A percentile compares a stretch with the other conserved stretches of the same genome.
phyloP scores from a whole-genome alignment of 2,113 vertebrate genomes.

The Drymodes brunneopygia region DNA sequence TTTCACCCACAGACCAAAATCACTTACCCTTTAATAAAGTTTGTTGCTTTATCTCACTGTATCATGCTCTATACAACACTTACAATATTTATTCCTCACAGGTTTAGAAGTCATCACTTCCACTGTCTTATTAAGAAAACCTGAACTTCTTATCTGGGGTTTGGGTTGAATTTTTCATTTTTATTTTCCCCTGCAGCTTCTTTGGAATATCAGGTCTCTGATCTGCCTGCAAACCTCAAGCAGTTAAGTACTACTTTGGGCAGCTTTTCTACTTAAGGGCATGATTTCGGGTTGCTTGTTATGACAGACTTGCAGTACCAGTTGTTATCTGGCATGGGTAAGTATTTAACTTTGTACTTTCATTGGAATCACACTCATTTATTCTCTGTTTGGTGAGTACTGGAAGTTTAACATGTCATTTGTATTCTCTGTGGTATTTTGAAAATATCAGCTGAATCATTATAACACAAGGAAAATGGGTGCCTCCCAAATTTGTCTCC shows the following conservation, averaged over 20 bases:
- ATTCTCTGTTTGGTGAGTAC: neutral
- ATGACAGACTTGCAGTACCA: neutral
- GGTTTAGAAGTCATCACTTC: neutral
- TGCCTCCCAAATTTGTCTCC: neutral
- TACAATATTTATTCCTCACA: neutral
- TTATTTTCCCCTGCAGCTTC: neutral
- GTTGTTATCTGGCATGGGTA: neutral
- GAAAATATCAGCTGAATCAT: constrained; percentile 7
- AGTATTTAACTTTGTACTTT: neutral
- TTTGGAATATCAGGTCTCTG: neutral
- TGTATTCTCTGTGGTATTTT: neutral
- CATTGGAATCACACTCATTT: neutral
- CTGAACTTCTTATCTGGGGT: neutral
- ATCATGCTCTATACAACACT: neutral
- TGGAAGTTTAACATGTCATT: constrained; percentile 3
- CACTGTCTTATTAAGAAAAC: neutral
- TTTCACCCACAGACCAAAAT: neutral
- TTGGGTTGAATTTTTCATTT: neutral
- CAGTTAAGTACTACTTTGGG: neutral
- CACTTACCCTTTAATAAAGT: neutral
- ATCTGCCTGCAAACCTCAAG: neutral
- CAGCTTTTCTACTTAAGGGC: neutral
- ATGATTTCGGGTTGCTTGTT: neutral
- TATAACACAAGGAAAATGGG: neutral
- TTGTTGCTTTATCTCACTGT: neutral